These are phyloP conservation scores for Pitta sordida DNA, from an alignment of 2,113 vertebrate species.

Conservation along the genomic window DNA sequence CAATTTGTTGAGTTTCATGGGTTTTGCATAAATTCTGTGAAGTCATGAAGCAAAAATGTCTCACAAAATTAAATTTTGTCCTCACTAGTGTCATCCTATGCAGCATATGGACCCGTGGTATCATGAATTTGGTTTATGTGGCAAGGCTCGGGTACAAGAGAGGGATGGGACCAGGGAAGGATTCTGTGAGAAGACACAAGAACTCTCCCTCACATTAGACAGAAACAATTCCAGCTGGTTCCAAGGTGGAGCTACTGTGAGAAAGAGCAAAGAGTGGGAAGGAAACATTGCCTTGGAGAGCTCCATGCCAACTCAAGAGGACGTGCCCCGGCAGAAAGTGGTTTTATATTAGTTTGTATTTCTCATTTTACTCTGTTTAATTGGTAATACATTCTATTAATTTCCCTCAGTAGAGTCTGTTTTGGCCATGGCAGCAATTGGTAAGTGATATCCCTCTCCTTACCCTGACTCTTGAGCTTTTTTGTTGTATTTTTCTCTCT, in stretches of 20 bases:
- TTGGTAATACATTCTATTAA: background rate
- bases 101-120: background rate
- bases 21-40: background rate
- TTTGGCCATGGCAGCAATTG: background rate
- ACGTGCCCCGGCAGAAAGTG: background rate
- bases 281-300: background rate
- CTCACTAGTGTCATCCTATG: background rate
- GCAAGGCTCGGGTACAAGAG: background rate
- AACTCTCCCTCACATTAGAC: background rate
- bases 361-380: background rate
- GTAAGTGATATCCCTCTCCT: background rate
- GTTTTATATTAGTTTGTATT: background rate
- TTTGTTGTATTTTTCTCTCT: background rate
- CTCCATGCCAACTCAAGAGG: fast-evolving
- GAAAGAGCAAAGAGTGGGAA: background rate
- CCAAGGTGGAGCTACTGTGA: background rate
- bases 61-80: background rate
- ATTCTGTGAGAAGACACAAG: background rate
- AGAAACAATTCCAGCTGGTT: background rate
- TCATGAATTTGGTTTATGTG: background rate
- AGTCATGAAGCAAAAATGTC: background rate
- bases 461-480: background rate
- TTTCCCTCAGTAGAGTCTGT: background rate
- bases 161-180: background rate
- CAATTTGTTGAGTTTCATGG: background rate